phyloP scores from a whole-genome alignment of 2,888 invertebrate species.

The Nomada ferruginata region DNA sequence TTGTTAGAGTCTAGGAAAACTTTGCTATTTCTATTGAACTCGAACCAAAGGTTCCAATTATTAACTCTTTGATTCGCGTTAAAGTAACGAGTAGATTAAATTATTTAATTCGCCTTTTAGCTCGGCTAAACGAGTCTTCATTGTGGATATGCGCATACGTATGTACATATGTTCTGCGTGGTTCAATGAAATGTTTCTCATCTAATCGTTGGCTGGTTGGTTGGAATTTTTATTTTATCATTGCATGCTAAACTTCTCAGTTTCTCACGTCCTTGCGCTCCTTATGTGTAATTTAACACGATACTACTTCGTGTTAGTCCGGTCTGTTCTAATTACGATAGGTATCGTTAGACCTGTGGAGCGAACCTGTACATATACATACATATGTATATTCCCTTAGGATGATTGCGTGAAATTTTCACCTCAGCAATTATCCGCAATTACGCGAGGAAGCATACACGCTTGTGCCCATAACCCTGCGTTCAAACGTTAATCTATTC shows the following conservation, averaged over 20 bases:
- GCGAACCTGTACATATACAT: neutral
- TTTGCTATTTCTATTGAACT: neutral
- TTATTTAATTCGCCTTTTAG: conserved; percentile 24
- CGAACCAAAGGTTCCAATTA: neutral
- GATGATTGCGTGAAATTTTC: conserved; percentile 60
- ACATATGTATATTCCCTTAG: conserved; percentile 22
- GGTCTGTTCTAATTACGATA: conserved; percentile 41
- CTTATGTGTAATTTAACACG: conserved; percentile 23
- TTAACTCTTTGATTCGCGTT: neutral
- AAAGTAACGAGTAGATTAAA: conserved; percentile 1
- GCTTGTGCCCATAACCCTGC: neutral
- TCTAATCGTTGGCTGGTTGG: conserved; percentile 30
- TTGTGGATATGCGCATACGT: neutral
- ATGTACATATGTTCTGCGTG: neutral
- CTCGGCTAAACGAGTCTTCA: conserved; percentile 3
- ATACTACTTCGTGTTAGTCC: conserved; percentile 21
- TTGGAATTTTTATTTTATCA: conserved; percentile 41
- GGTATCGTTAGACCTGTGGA: conserved; percentile 14
- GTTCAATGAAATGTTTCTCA: conserved; percentile 12
- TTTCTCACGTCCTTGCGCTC: conserved; percentile 53
- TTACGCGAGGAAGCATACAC: conserved; percentile 20
- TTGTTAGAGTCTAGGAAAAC: no score
- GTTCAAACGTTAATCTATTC: conserved; percentile 13
- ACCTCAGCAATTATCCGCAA: conserved; percentile 46
- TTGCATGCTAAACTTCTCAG: conserved; percentile 47